Base-by-base conservation (phyloP, 2,797 vertebrate genomes). In the Catamblyrhynchus diadema region DNA sequence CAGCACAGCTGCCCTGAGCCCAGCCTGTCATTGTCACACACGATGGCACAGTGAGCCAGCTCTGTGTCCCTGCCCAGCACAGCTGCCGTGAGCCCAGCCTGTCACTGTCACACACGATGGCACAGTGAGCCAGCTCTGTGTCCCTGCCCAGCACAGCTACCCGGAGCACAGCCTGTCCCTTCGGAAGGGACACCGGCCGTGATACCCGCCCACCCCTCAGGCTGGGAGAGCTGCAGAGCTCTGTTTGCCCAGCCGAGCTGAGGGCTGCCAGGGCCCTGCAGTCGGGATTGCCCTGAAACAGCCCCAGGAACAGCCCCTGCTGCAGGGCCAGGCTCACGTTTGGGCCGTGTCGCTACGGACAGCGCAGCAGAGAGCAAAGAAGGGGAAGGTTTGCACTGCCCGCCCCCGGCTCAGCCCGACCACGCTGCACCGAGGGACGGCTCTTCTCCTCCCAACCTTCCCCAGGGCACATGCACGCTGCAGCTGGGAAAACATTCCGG, bases 101-200 rank as follows among this genome's bases (percentile, higher is more conserved):
- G 48, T 50, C 18, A 1, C 45, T 24, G 45, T 45, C 45, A 23
- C 45, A 23, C 45, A 23, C 12, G 22, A 23, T 45, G 22, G 53
- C 2, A 0, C 6, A 0, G 0, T 9, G 42, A 66, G 44, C 56
- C 39, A 39, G 14, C 8, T 0, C 19, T 28, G 22, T 9, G n/a
- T 6, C 24, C 5, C 11, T 42, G 37, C 35, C 61, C 74, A 42
- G 27, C 51, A 42, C 30, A 48, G 5, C 47, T 42, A 20, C 44
- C 44, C 44, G 3, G 37, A 37, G 37, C 37, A 37, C 48, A 50
- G 48, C 48, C 48, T 28, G 48, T 50, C 18, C 50, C 51, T 9
- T 53, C 30, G 1, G 32, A 24, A 61, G 15, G 27, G 42, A 78
- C 14, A 20, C 22, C 5, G 50, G 41, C 50, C 44, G 16, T 1